phyloP scores from a whole-genome alignment of 2,888 invertebrate species.

The Suillia variegata region DNA sequence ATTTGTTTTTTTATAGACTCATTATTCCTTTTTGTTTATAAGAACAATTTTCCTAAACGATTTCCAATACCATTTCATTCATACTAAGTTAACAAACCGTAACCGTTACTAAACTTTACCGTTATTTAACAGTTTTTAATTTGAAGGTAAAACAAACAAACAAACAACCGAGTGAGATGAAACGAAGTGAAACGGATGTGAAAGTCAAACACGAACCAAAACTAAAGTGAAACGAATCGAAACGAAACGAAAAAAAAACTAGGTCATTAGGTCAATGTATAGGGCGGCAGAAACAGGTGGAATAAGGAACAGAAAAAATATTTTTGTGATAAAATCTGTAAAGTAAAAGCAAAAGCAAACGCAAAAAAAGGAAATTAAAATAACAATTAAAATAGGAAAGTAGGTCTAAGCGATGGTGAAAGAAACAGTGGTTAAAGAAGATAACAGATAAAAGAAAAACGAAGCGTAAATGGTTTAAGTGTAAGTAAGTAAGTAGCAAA shows the following conservation, averaged over 20 bases:
- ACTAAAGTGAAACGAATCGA: not conserved
- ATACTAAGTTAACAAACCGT: too few relatives aligned
- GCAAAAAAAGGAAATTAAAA: not conserved
- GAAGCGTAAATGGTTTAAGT: constrained; percentile 1
- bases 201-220: not conserved
- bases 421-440: too few relatives aligned
- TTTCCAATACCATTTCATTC: too few relatives aligned
- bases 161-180: not conserved
- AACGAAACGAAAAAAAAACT: constrained; percentile 21
- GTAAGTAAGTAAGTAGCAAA: not conserved
- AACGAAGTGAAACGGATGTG: not conserved
- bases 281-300: constrained; percentile 29
- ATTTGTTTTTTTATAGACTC: too few relatives aligned
- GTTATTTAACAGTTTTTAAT: too few relatives aligned
- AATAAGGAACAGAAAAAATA: constrained; percentile 26
- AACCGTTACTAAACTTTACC: too few relatives aligned
- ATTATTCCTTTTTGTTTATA: too few relatives aligned
- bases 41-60: too few relatives aligned
- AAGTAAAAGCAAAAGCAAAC: constrained; percentile 36
- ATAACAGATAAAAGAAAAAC: too few relatives aligned
- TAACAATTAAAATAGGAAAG: not conserved
- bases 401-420: too few relatives aligned
- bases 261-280: too few relatives aligned
- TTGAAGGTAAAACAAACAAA: constrained; percentile 6
- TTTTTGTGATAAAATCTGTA: constrained; percentile 51